Evolutionary conservation across 2,888 invertebrate species (phyloP), one percentile per base, ranked within the genome.

Genomic region (Drosophila diplacantha): DNA sequence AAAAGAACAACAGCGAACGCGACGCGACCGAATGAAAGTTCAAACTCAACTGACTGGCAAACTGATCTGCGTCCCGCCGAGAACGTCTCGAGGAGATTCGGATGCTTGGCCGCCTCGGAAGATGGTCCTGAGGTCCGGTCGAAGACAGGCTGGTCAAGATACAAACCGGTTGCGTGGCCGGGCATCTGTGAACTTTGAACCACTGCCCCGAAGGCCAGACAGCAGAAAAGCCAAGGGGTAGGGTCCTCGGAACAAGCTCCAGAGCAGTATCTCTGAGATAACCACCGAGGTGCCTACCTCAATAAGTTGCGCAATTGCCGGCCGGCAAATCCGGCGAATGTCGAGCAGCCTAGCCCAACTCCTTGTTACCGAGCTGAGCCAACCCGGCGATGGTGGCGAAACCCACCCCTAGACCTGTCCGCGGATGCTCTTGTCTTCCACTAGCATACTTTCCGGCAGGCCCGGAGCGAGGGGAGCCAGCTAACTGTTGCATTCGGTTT

Each of bases 21-120:
- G 82, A 79, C 81, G 80, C 81, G 78, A 83, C 75, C 78, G 81
- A 78, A 70, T 73, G 74, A 78, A 83, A 83, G 84, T 83, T 83
- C 78, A 84, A 84, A 78, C 76, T 71, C 78, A 83, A 83, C 83
- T 83, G 83, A 83, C 57, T 57, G 46, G 31, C 59, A 49, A 39
- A 78, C 58, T 39, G 50, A 62, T 71, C 59, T 39, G 38, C 54
- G 67, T 58, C 53, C 53, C 57, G 54, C 59, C 68, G 51, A 55
- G 51, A 37, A 43, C 43, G 52, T 54, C 49, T 60, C 58, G 43
- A 32, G 35, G 51, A 57, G 62, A 66, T 26, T 43, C 62, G 46
- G 77, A 78, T 77, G 77, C 73, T 75, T 52, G 41, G 26, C 34
- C 59, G 52, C 24, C 39, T 39, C 29, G 49, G 52, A 63, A 12